Evolutionary conservation across 2,888 invertebrate species (phyloP).

Genomic region (Lasioglossum zephyrum): DNA sequence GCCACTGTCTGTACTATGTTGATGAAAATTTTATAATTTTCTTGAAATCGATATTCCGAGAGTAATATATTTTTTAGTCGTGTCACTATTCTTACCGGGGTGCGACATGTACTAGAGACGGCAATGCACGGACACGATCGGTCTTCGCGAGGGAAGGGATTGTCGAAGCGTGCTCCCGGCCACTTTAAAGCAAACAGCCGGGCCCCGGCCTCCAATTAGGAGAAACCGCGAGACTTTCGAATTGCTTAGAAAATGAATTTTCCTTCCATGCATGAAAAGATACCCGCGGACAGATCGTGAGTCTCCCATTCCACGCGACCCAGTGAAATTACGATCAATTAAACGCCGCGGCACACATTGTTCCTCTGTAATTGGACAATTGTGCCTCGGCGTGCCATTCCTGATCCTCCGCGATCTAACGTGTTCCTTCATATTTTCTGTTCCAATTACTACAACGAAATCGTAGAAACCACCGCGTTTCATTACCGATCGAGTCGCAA

Average conservation of each 20-base stretch:
- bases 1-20: too few relatives aligned
- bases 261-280: constrained; percentile 49
- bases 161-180: constrained; percentile 24
- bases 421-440: not conserved
- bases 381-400: not conserved
- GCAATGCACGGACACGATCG: not conserved
- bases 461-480: not conserved
- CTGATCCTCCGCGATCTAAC: not conserved
- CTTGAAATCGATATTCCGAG: too few relatives aligned
- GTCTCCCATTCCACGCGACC: not conserved
- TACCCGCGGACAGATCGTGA: constrained; percentile 20
- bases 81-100: too few relatives aligned
- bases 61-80: too few relatives aligned
- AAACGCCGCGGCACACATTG: constrained; percentile 35
- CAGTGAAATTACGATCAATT: constrained; percentile 55
- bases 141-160: constrained; percentile 21
- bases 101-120: too few relatives aligned
- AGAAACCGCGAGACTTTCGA: constrained; percentile 59
- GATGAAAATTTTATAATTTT: too few relatives aligned
- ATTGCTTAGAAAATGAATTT: constrained; percentile 58
- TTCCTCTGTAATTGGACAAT: constrained; percentile 41
- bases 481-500: not conserved
- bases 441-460: constrained; percentile 37
- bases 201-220: constrained; percentile 44
- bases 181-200: constrained; percentile 28